Conservation (phyloP, 2,113 vertebrate species). For the Irena cyanogastra region DNA sequence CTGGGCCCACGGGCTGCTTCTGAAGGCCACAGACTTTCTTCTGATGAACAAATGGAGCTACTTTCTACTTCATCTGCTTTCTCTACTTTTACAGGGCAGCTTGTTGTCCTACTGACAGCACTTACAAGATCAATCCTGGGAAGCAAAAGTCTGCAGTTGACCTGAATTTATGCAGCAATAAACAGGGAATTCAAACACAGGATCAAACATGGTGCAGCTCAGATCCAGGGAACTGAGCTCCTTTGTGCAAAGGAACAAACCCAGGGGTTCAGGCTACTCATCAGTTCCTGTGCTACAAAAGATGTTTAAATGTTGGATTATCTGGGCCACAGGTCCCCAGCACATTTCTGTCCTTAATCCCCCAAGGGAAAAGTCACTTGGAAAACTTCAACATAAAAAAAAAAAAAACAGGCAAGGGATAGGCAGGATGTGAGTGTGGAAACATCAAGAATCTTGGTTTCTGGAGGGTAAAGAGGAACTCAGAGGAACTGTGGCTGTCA, state of each 20-base stretch:
- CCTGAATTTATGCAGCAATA: neutral
- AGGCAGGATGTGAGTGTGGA: neutral
- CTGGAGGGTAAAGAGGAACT: neutral
- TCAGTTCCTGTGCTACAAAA: neutral
- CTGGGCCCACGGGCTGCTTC: neutral
- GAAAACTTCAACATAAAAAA: neutral
- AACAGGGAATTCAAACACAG: neutral
- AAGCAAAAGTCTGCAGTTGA: neutral
- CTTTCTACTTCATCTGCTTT: neutral
- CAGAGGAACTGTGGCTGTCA: neutral
- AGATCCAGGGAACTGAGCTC: neutral
- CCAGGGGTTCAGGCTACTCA: neutral
- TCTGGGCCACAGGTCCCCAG: neutral
- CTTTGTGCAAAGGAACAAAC: neutral
- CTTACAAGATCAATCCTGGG: neutral
- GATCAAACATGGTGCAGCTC: neutral
- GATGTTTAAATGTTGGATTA: neutral
- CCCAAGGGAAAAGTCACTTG: neutral
- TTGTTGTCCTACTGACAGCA: neutral
- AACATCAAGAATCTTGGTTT: neutral
- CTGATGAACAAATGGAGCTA: neutral
- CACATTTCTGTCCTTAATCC: neutral
- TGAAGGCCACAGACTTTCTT: neutral
- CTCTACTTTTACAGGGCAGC: neutral
- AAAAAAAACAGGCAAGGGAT: accelerated